Conservation (phyloP, 2,888 invertebrate species). For the Ditula angustiorana region DNA sequence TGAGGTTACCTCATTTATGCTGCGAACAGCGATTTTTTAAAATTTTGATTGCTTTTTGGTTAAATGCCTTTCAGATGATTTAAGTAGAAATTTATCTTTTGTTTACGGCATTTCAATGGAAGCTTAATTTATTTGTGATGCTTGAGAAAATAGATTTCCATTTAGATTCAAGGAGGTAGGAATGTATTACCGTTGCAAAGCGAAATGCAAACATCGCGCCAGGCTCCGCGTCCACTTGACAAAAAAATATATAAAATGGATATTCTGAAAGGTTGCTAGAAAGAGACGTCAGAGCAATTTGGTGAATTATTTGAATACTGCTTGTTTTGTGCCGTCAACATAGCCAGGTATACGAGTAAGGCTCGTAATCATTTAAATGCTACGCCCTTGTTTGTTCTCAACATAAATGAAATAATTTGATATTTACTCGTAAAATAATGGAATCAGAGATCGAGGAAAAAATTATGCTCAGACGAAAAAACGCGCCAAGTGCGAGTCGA, state of each 20-base stretch:
- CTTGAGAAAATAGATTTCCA: conserved; percentile 16
- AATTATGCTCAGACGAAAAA: background rate
- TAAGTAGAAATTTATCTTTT: background rate
- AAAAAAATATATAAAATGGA: conserved; percentile 35
- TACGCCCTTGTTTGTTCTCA: conserved; percentile 14
- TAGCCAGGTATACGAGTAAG: conserved; percentile 15
- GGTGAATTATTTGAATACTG: conserved; percentile 33
- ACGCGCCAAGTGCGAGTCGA: too few relatives aligned
- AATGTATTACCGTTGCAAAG: conserved; percentile 22
- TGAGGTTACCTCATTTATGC: conserved; percentile 5
- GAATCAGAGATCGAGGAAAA: background rate
- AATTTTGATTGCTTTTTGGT: conserved; percentile 13
- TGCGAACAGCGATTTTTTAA: background rate
- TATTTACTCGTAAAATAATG: conserved; percentile 22
- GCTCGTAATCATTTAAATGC: conserved; percentile 27
- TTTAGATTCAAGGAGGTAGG: conserved; percentile 17
- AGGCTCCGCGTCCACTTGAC: conserved; percentile 28
- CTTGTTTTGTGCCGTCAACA: conserved; percentile 35
- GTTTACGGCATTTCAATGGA: background rate
- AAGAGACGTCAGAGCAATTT: conserved; percentile 35
- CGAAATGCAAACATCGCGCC: conserved; percentile 34
- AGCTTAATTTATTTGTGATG: conserved; percentile 1
- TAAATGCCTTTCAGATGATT: background rate
- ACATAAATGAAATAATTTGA: conserved; percentile 16
- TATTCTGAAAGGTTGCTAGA: conserved; percentile 37